Conservation (phyloP, 1,140 invertebrate genomes). For the Bombus haemorrhoidalis region DNA sequence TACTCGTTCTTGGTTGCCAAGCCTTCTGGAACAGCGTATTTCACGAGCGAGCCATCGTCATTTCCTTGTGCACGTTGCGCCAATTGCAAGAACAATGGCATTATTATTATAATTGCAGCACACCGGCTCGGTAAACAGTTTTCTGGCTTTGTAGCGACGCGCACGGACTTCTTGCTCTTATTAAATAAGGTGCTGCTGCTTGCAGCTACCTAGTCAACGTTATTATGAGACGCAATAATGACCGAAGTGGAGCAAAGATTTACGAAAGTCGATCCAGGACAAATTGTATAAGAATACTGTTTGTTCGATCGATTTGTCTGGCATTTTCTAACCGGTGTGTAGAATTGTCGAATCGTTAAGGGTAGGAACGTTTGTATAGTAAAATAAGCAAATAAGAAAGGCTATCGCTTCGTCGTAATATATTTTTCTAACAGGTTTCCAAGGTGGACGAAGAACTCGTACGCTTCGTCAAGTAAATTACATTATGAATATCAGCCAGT, state of each 20-base stretch:
- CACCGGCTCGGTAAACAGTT: conserved; percentile 56
- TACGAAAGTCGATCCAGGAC: conserved; percentile 42
- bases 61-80: too few relatives aligned
- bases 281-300: conserved; percentile 4
- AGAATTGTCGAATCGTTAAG: too few relatives aligned
- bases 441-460: too few relatives aligned
- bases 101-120: conserved; percentile 71
- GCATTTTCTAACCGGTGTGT: too few relatives aligned
- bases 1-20: neutral
- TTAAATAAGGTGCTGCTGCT: conserved; percentile 62
- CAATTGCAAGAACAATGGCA: conserved; percentile 63
- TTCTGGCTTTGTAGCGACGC: conserved; percentile 56
- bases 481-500: neutral
- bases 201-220: conserved; percentile 49
- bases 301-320: too few relatives aligned
- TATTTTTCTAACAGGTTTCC: too few relatives aligned
- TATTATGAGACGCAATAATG: conserved; percentile 59
- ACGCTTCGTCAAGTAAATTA: too few relatives aligned
- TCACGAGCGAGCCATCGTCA: neutral
- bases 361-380: too few relatives aligned
- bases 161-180: conserved; percentile 62
- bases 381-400: too few relatives aligned
- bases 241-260: conserved; percentile 28
- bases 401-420: too few relatives aligned
- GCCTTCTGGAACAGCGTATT: neutral